phyloP scores from a whole-genome alignment of 2,113 vertebrate genomes.

The Syngnathoides biaculeatus region DNA sequence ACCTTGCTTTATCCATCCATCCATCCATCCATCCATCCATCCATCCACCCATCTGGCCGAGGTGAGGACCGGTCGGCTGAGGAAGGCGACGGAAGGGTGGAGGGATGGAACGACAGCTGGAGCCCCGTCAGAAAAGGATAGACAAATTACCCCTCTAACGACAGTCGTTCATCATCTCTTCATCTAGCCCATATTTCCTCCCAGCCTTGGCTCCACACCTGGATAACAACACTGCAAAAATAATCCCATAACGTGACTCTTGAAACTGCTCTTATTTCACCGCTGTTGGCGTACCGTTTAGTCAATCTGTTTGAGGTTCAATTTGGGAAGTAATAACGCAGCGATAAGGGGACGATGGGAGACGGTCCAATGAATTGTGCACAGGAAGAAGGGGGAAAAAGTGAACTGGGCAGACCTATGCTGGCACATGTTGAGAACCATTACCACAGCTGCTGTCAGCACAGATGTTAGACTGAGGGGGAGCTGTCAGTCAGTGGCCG shows the following conservation, averaged over 20 bases:
- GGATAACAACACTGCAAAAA: conserved; percentile 10
- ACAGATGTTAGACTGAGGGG: conserved; percentile 74
- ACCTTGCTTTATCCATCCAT: conserved; percentile 52
- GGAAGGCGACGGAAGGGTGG: conserved; percentile 47
- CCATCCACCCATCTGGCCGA: conserved; percentile 75
- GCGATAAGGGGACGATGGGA: conserved; percentile 14
- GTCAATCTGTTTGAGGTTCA: conserved; percentile 33
- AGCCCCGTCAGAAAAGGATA: conserved; percentile 79
- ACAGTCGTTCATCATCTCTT: conserved; percentile 81
- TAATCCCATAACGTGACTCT: conserved; percentile 20
- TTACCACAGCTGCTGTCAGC: conserved; percentile 72
- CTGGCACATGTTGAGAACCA: conserved; percentile 68
- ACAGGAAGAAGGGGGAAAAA: conserved; percentile 42
- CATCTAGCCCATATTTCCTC: conserved; percentile 48
- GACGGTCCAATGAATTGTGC: conserved; percentile 49
- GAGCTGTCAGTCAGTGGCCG: conserved; percentile 67
- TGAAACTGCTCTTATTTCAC: conserved; percentile 19
- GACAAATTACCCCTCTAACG: conserved; percentile 80
- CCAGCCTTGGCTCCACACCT: conserved; percentile 50
- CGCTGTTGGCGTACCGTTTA: conserved; percentile 15
- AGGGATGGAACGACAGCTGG: conserved; percentile 78
- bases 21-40: conserved; percentile 71
- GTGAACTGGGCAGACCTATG: conserved; percentile 54
- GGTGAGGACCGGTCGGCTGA: conserved; percentile 63
- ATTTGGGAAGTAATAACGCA: conserved; percentile 24